A percentile compares a stretch with the other conserved stretches of the same genome.
Evolutionary conservation across 2,797 vertebrate genomes (phyloP).

Genomic region (Sebastes iracundus): DNA sequence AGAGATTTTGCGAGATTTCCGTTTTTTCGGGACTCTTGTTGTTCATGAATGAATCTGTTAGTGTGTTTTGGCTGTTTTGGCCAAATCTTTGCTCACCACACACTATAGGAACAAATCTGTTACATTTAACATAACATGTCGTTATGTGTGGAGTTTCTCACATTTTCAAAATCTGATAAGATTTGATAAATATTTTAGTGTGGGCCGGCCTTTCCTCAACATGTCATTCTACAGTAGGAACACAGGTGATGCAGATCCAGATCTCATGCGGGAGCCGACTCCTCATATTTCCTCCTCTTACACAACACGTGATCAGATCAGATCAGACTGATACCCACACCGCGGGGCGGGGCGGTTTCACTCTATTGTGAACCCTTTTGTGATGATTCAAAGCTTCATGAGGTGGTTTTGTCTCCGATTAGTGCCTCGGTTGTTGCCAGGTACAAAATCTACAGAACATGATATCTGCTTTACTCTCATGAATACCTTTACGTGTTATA

Average conservation of each 20-base stretch:
- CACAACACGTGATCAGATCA: conserved; percentile 10
- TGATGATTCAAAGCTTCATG: conserved; percentile 10
- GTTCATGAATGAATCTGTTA: no score
- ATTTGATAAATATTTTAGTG: no score
- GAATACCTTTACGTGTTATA: neutral
- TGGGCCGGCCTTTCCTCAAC: neutral
- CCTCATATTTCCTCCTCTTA: conserved; percentile 53
- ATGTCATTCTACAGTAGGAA: neutral
- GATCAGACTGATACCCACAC: conserved; percentile 3
- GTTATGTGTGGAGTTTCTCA: no score
- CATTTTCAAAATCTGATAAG: no score
- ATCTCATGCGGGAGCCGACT: neutral
- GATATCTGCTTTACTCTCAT: neutral
- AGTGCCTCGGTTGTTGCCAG: neutral
- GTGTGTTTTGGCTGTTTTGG: no score
- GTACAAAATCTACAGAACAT: conserved; percentile 19
- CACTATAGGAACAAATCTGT: no score
- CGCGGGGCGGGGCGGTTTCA: conserved; percentile 19
- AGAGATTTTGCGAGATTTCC: no score
- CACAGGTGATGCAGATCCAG: conserved; percentile 16
- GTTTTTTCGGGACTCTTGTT: no score
- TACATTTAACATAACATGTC: no score
- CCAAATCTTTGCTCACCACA: no score
- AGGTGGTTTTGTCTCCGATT: conserved; percentile 22
- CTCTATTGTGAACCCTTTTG: conserved; percentile 33